Percentiles rank a stretch among this genome's conserved stretches.
Conservation (phyloP, 2,797 vertebrate genomes). For the Falco cherrug region DNA sequence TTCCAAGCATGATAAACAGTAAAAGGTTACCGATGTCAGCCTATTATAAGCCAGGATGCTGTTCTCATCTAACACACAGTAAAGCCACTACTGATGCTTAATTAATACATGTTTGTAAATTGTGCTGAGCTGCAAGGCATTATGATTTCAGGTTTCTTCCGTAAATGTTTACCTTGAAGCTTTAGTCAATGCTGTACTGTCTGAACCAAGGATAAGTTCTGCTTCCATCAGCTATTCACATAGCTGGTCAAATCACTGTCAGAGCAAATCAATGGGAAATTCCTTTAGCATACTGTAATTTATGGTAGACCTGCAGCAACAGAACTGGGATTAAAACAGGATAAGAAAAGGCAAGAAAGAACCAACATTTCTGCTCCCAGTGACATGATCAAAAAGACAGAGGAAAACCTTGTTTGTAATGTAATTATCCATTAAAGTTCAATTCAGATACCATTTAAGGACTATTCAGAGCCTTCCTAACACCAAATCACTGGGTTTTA, state of each 20-base stretch:
- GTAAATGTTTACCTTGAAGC: constrained; percentile 52
- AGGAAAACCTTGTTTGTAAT: constrained; percentile 46
- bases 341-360: constrained; percentile 71
- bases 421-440: constrained; percentile 53
- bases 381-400: constrained; percentile 69
- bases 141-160: constrained; percentile 49
- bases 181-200: constrained; percentile 28
- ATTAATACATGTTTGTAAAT: constrained; percentile 57
- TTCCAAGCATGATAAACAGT: constrained; percentile 60
- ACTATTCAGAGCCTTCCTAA: not conserved
- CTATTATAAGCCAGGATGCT: constrained; percentile 50
- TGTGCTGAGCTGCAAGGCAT: constrained; percentile 29
- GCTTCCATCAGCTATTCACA: constrained; percentile 81
- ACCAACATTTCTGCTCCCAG: constrained; percentile 44
- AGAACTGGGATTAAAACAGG: constrained; percentile 78
- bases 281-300: constrained; percentile 73
- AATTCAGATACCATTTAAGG: constrained; percentile 42
- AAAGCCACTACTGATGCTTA: constrained; percentile 40
- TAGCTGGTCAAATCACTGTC: constrained; percentile 89
- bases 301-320: constrained; percentile 66
- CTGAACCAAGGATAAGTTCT: constrained; percentile 57
- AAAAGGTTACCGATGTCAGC: constrained; percentile 63
- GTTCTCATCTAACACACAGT: not conserved
- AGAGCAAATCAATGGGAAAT: constrained; percentile 83
- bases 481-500: not conserved